Percentiles rank a stretch among this genome's conserved stretches.
Conservation (phyloP, 2,888 invertebrate genomes). For the Callyntrura guangdongensis region DNA sequence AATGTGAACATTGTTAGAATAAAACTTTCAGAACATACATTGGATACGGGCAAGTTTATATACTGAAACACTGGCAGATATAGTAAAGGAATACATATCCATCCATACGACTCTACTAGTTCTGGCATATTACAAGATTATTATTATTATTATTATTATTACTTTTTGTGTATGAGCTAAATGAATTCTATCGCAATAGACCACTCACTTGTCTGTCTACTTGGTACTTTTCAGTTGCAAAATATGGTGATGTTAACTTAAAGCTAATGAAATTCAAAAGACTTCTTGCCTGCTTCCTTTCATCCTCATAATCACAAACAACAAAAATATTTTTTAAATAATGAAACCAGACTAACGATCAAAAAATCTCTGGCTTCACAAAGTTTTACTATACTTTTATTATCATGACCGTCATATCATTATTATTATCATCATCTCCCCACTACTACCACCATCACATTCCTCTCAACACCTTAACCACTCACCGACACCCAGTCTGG, state of each 20-base stretch:
- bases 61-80: no score
- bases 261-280: constrained; percentile 48
- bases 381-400: constrained; percentile 4
- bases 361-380: constrained; percentile 10
- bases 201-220: constrained; percentile 56
- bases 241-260: background rate
- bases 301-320: constrained; percentile 22
- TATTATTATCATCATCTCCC: constrained; percentile 2
- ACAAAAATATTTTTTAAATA: constrained; percentile 23
- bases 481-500: constrained; percentile 9
- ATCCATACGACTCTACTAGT: background rate
- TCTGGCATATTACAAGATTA: background rate
- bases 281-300: background rate
- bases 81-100: background rate
- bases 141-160: constrained; percentile 12
- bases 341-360: constrained; percentile 56
- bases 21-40: constrained; percentile 35
- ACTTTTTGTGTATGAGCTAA: constrained; percentile 31
- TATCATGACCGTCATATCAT: constrained; percentile 16
- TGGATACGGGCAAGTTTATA: background rate
- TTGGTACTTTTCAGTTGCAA: constrained; percentile 28
- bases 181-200: constrained; percentile 38
- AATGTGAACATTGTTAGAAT: constrained; percentile 48
- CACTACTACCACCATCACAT: background rate
- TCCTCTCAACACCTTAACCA: constrained; percentile 22